Conservation (phyloP, 1,140 invertebrate species). For the Tetranychus cinnabarinus region DNA sequence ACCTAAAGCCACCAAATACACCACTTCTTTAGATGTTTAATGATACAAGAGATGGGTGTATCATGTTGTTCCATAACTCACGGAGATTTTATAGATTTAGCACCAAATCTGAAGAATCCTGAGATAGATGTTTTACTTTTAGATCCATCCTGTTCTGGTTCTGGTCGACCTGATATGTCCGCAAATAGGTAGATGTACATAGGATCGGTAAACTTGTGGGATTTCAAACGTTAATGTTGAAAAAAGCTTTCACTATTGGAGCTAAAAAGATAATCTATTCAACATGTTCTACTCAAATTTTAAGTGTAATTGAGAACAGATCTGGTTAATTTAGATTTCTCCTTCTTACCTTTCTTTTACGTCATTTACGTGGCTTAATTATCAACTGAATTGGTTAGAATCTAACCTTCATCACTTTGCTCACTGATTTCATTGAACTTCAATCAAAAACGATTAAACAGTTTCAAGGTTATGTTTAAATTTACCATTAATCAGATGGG, state of each 20-base stretch:
- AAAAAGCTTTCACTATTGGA: constrained; percentile 59
- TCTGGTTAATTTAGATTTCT: no score
- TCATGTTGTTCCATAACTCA: constrained; percentile 37
- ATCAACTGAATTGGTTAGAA: no score
- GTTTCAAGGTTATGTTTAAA: no score
- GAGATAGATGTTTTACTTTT: constrained; percentile 69
- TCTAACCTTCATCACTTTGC: no score
- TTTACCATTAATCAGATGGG: no score
- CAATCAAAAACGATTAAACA: no score
- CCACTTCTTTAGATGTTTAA: background rate
- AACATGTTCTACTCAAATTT: constrained; percentile 64
- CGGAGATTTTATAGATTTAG: constrained; percentile 40
- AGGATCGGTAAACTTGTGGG: constrained; percentile 42
- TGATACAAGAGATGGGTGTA: constrained; percentile 28
- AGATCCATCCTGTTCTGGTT: constrained; percentile 84
- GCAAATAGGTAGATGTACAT: background rate
- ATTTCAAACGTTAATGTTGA: constrained; percentile 60
- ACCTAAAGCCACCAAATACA: background rate
- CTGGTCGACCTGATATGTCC: background rate
- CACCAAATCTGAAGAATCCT: constrained; percentile 15
- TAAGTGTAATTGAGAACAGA: constrained; percentile 48
- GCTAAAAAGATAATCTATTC: constrained; percentile 73
- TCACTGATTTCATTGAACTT: no score
- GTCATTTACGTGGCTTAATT: no score
- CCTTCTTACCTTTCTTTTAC: no score